A percentile compares a stretch with the other conserved stretches of the same genome.
Evolutionary conservation across 37 sponge, comb jelly and placozoan genomes (phyloP).

Genomic region (Mnemiopsis leidyi): DNA sequence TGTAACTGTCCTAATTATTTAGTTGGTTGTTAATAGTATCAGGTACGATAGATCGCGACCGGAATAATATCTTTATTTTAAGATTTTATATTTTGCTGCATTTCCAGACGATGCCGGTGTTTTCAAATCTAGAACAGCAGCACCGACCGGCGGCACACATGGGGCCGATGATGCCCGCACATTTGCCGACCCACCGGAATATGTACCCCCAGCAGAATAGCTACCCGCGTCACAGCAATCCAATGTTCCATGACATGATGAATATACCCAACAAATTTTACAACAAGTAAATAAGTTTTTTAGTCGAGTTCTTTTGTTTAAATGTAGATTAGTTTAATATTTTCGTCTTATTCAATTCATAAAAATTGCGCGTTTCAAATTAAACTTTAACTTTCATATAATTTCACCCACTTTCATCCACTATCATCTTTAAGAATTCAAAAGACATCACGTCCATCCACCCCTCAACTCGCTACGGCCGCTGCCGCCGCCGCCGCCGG

Average conservation of each 20-base stretch:
- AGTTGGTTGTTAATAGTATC: background rate
- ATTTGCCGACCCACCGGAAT: background rate
- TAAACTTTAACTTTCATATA: no score
- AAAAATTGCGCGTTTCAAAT: no score
- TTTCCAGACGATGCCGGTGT: slow-evolving; percentile 18
- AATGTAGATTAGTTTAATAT: no score
- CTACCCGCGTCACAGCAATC: slow-evolving; percentile 19
- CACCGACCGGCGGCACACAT: slow-evolving; percentile 20
- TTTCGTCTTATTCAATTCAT: no score
- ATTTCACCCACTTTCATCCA: no score
- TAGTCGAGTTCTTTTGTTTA: background rate
- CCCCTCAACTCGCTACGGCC: background rate
- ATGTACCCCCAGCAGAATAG: slow-evolving; percentile 49
- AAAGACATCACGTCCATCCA: background rate
- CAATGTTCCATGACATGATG: background rate
- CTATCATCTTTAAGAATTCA: background rate
- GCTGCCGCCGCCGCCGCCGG: background rate
- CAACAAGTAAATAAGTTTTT: background rate
- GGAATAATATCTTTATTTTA: background rate
- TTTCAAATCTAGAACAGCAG: slow-evolving; percentile 1
- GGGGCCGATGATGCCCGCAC: slow-evolving; percentile 25
- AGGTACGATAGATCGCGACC: background rate
- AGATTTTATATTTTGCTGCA: background rate
- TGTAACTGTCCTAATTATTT: no score
- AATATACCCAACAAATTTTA: background rate